A percentile compares a stretch with the other conserved stretches of the same genome.
Conservation (phyloP, 2,113 vertebrate species). For the Triplophysa dalaica region DNA sequence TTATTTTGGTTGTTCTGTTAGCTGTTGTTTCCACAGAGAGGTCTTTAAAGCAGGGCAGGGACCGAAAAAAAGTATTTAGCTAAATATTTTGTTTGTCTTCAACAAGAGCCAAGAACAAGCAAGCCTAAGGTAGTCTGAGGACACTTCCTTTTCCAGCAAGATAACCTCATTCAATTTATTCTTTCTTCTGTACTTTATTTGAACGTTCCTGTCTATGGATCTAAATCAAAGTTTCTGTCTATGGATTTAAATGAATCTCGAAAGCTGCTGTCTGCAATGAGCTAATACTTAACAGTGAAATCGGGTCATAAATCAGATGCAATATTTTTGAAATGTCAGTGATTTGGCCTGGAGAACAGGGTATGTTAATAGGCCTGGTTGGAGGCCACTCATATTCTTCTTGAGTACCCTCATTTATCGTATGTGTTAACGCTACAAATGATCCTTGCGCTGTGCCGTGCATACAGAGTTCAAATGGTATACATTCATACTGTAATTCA, state of each 20-base stretch:
- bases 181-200: background rate
- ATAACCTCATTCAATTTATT: conserved; percentile 35
- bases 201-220: background rate
- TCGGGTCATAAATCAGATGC: background rate
- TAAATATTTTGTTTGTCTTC: conserved; percentile 1
- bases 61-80: background rate
- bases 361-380: conserved; percentile 19
- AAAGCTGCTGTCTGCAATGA: background rate
- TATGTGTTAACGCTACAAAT: conserved; percentile 29
- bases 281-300: background rate
- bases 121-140: conserved; percentile 7
- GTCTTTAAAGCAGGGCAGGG: background rate
- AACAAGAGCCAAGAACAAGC: background rate
- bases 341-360: conserved; percentile 1
- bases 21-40: background rate
- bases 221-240: background rate
- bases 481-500: background rate
- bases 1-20: background rate
- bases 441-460: conserved; percentile 12
- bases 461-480: conserved; percentile 5
- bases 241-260: background rate
- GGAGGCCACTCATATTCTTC: conserved; percentile 21
- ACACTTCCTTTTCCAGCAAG: conserved; percentile 11
- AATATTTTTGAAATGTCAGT: conserved; percentile 15
- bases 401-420: conserved; percentile 34